phyloP scores from a whole-genome alignment of 2,113 vertebrate genomes.

The Hippopotamus amphibius region DNA sequence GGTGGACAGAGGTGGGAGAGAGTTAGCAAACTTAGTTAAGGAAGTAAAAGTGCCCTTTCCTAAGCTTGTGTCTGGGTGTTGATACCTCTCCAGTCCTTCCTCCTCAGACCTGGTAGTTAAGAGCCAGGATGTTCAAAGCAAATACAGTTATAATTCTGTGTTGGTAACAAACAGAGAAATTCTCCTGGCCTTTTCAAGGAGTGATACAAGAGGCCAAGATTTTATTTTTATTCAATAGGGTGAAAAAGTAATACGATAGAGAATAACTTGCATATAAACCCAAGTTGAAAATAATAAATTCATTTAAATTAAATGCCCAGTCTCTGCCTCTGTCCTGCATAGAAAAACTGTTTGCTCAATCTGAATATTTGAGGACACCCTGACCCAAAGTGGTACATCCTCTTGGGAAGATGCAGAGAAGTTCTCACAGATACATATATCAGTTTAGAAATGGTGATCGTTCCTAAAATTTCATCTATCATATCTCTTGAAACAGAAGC shows the following conservation, averaged over 20 bases:
- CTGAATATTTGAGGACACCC: not conserved
- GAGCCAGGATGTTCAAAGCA: not conserved
- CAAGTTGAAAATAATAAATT: conserved; percentile 22
- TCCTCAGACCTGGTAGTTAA: not conserved
- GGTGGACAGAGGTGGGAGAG: fast-evolving
- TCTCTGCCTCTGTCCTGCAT: not conserved
- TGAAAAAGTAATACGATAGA: not conserved
- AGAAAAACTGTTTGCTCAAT: not conserved
- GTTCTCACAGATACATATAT: not conserved
- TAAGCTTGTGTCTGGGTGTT: not conserved
- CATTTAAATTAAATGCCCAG: not conserved
- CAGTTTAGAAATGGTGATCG: not conserved
- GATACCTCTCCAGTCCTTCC: not conserved
- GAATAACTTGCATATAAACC: not conserved
- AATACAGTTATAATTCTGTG: not conserved
- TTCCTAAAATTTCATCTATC: not conserved
- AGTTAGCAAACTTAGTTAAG: not conserved
- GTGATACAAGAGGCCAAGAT: not conserved
- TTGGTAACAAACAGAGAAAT: not conserved
- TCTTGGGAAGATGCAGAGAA: not conserved
- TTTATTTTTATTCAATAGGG: not conserved
- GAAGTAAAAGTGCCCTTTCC: not conserved
- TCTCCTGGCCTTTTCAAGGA: not conserved
- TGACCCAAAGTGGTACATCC: not conserved
- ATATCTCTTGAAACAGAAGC: not conserved